Evolutionary conservation across 2,113 vertebrate species (phyloP).

Genomic region (Arothron firmamentum): DNA sequence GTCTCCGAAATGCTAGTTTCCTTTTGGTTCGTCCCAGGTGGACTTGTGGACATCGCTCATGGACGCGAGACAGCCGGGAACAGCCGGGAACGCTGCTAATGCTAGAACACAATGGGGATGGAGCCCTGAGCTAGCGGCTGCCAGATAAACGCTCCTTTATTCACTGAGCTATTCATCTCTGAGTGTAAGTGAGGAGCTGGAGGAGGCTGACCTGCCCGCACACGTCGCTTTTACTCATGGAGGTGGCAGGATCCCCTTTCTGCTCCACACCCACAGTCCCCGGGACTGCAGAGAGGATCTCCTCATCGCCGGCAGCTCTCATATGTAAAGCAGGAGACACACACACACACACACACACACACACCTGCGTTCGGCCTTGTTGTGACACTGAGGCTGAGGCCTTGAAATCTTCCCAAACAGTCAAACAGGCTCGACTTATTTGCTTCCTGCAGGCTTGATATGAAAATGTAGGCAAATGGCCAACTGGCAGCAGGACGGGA

Average conservation of each 20-base stretch:
- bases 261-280: slow-evolving; percentile 46
- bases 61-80: no score
- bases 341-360: no score
- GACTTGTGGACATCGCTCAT: no score
- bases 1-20: no score
- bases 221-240: slow-evolving; percentile 36
- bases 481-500: slow-evolving; percentile 49
- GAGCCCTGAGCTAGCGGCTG: neutral
- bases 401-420: neutral
- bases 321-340: slow-evolving; percentile 65
- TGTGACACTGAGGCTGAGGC: neutral
- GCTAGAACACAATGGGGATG: no score
- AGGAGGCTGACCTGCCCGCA: slow-evolving; percentile 1
- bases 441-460: slow-evolving; percentile 26
- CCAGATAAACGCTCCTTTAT: no score
- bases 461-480: slow-evolving; percentile 70
- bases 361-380: slow-evolving; percentile 7
- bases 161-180: no score
- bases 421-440: slow-evolving; percentile 32
- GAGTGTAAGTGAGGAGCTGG: slow-evolving; percentile 12
- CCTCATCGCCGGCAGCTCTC: slow-evolving; percentile 48
- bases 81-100: no score
- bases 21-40: no score
- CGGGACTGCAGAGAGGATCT: slow-evolving; percentile 41
- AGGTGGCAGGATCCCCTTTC: slow-evolving; percentile 49